Conservation (phyloP, 2,797 vertebrate species). For the Holocentrus rufus region DNA sequence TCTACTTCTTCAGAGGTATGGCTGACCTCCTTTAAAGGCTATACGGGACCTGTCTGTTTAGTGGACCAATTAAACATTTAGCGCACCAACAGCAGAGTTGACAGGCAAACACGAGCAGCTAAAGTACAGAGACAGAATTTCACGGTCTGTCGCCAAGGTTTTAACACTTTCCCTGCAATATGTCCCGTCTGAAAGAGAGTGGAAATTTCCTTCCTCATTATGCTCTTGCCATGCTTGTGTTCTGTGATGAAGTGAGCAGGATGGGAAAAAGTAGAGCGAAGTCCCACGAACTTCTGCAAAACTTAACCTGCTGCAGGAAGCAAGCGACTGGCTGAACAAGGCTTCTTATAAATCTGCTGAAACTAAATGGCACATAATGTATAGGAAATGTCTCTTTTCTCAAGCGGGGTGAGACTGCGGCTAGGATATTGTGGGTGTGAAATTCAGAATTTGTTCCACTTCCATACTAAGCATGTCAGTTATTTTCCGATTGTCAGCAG, state of each 20-base stretch:
- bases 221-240: conserved; percentile 9
- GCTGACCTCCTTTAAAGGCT: conserved; percentile 13
- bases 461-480: conserved; percentile 1
- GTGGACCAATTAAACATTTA: conserved; percentile 61
- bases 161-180: conserved; percentile 53
- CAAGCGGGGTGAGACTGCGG: not conserved
- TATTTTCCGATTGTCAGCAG: conserved; percentile 37
- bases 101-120: conserved; percentile 61
- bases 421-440: not conserved
- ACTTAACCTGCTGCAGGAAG: not conserved
- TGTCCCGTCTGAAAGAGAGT: conserved; percentile 6
- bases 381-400: not conserved
- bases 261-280: not conserved
- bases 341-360: not conserved
- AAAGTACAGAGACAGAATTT: conserved; percentile 54
- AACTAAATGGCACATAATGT: not conserved
- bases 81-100: conserved; percentile 43
- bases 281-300: conserved; percentile 3
- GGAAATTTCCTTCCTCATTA: conserved; percentile 41
- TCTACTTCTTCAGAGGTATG: conserved; percentile 27
- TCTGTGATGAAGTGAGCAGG: conserved; percentile 11
- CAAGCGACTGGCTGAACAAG: conserved; percentile 10
- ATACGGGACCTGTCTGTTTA: conserved; percentile 27
- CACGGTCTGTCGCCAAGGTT: conserved; percentile 51
- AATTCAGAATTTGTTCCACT: conserved; percentile 10